A percentile compares a stretch with the other conserved stretches of the same genome.
Evolutionary conservation across 2,113 vertebrate genomes (phyloP).

Genomic region (Solea senegalensis): DNA sequence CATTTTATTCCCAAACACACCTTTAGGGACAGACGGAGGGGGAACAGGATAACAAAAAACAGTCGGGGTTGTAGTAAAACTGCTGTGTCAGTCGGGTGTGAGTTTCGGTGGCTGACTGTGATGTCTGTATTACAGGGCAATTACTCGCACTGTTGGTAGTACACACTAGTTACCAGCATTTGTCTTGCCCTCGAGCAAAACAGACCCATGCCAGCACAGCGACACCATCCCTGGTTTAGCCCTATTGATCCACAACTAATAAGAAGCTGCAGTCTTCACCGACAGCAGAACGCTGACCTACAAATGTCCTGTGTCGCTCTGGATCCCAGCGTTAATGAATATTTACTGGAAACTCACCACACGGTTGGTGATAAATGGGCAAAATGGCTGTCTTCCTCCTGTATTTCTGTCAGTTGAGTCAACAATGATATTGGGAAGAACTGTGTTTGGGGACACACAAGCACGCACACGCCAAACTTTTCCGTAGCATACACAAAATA

Average conservation of each 20-base stretch:
- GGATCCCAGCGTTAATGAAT: slow-evolving; percentile 16
- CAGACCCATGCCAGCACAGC: slow-evolving; percentile 6
- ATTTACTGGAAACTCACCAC: slow-evolving; percentile 35
- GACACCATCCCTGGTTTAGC: not conserved
- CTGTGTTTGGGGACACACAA: slow-evolving; percentile 49
- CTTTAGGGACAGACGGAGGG: slow-evolving; percentile 1
- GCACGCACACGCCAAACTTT: slow-evolving; percentile 9
- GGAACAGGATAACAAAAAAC: not conserved
- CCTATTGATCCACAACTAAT: slow-evolving; percentile 36
- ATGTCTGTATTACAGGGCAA: slow-evolving; percentile 50
- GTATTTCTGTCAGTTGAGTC: slow-evolving; percentile 42
- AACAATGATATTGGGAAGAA: slow-evolving; percentile 31
- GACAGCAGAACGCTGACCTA: slow-evolving; percentile 3
- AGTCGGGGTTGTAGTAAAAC: slow-evolving; percentile 4
- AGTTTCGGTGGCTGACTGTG: slow-evolving; percentile 47
- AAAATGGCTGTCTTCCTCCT: slow-evolving; percentile 32
- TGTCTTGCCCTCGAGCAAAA: slow-evolving; percentile 25
- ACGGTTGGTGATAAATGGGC: slow-evolving; percentile 30
- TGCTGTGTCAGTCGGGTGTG: slow-evolving; percentile 36
- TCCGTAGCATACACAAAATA: slow-evolving; percentile 6
- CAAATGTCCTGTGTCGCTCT: not conserved
- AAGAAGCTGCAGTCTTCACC: slow-evolving; percentile 15
- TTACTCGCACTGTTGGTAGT: slow-evolving; percentile 30
- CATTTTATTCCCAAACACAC: slow-evolving; percentile 9
- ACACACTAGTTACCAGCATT: slow-evolving; percentile 10